Conservation (phyloP, 1,140 invertebrate species). For the Drosophila paulistorum region DNA sequence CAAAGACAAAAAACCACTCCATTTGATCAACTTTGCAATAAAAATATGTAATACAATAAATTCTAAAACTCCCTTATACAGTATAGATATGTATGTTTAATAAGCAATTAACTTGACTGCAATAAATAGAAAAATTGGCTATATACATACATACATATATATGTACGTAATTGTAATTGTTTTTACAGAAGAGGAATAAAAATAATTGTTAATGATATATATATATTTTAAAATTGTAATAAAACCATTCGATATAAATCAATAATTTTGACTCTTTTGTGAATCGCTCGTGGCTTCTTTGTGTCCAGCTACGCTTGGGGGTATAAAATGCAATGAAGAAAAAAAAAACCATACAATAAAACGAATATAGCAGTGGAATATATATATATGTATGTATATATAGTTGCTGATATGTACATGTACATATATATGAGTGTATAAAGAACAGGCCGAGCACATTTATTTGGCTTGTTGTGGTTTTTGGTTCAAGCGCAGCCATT, state of each 20-base stretch:
- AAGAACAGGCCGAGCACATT: conserved; percentile 54
- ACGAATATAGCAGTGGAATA: conserved; percentile 11
- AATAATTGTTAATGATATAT: conserved; percentile 36
- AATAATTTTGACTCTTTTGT: conserved; percentile 68
- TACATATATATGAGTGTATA: conserved; percentile 3
- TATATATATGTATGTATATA: conserved; percentile 8
- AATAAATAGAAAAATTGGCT: not conserved
- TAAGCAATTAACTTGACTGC: not conserved
- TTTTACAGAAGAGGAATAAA: not conserved
- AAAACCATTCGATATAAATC: conserved; percentile 63
- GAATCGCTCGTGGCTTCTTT: conserved; percentile 65
- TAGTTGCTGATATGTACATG: conserved; percentile 15
- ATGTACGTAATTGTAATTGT: too few species aligned
- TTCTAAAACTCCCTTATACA: too few species aligned
- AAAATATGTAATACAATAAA: too few species aligned
- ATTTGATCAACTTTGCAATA: too few species aligned
- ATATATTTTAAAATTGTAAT: conserved; percentile 43
- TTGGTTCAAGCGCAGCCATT: conserved; percentile 36
- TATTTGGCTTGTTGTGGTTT: conserved; percentile 76
- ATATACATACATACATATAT: too few species aligned
- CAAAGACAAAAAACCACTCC: too few species aligned
- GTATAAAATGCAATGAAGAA: not conserved
- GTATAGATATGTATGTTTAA: not conserved
- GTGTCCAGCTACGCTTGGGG: conserved; percentile 42
- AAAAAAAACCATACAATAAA: conserved; percentile 23